Evolutionary conservation across 1,140 invertebrate species (phyloP).

Genomic region (Tigriopus japonicus): DNA sequence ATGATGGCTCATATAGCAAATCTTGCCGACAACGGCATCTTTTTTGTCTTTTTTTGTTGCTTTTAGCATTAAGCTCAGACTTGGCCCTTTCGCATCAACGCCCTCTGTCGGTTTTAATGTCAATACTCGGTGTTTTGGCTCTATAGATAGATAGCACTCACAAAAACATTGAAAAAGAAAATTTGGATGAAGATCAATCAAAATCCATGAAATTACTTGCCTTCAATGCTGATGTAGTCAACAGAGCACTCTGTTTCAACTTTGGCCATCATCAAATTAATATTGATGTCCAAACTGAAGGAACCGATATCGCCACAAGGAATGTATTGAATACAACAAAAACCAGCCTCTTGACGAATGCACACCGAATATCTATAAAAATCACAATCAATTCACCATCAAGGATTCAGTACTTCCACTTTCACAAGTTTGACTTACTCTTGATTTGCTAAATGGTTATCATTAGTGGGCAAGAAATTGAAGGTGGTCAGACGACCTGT

Average conservation of each 20-base stretch:
- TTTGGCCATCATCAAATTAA: not conserved
- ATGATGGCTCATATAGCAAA: too few species aligned
- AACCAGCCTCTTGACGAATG: conserved; percentile 3
- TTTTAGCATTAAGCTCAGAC: too few species aligned
- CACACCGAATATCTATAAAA: not conserved
- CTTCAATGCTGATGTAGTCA: not conserved
- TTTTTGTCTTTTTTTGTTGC: too few species aligned
- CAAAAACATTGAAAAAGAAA: too few species aligned
- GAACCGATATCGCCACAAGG: not conserved
- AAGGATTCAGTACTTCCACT: not conserved
- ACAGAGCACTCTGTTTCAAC: not conserved
- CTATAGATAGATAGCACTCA: too few species aligned
- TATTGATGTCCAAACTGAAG: not conserved
- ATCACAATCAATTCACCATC: not conserved
- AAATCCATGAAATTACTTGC: not conserved
- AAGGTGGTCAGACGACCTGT: conserved; percentile 2
- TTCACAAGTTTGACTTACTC: not conserved
- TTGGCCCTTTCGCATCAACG: too few species aligned
- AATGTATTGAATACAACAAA: conserved; percentile 6
- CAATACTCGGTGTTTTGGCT: too few species aligned
- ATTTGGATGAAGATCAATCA: too few species aligned
- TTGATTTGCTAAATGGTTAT: conserved; percentile 4
- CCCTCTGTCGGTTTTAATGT: too few species aligned
- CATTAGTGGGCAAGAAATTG: not conserved
- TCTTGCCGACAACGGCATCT: too few species aligned